These are phyloP conservation scores for Liodrosophila aerea DNA, from an alignment of 2,888 invertebrate genomes.

Conservation along the genomic window DNA sequence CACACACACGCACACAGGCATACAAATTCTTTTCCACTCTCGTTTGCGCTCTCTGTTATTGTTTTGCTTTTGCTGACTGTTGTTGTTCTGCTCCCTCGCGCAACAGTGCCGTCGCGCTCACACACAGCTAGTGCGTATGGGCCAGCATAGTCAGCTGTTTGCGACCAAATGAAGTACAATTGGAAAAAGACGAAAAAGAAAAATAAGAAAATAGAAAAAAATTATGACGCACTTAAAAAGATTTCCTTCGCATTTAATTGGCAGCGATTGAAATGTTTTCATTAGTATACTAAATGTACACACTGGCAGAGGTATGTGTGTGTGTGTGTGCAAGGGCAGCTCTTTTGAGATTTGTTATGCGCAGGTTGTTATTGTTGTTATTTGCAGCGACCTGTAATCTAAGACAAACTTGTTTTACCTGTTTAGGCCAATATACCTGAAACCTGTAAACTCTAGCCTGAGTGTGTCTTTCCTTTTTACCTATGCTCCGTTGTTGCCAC, in stretches of 20 bases:
- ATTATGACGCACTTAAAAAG: conserved; percentile 44
- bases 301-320: too few species aligned
- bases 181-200: conserved; percentile 21
- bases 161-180: conserved; percentile 4
- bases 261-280: conserved; percentile 30
- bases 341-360: conserved; percentile 30
- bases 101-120: conserved; percentile 43
- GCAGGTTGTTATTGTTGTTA: conserved; percentile 55
- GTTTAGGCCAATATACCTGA: conserved; percentile 54
- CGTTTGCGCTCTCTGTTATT: conserved; percentile 67
- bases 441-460: conserved; percentile 53
- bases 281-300: conserved; percentile 6
- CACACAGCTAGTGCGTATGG: conserved; percentile 23
- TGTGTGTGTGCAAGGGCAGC: conserved; percentile 32
- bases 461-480: conserved; percentile 52
- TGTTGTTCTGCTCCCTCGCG: conserved; percentile 22
- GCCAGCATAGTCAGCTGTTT: conserved; percentile 64
- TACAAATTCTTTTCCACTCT: conserved; percentile 34
- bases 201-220: conserved; percentile 22
- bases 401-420: conserved; percentile 68
- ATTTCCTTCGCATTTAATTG: conserved; percentile 24
- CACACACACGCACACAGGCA: conserved; percentile 11
- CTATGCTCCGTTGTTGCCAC: conserved; percentile 42
- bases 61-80: conserved; percentile 67
- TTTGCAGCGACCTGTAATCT: conserved; percentile 61